Conservation (phyloP, 2,888 invertebrate genomes). For the Mallateleia sp. region DNA sequence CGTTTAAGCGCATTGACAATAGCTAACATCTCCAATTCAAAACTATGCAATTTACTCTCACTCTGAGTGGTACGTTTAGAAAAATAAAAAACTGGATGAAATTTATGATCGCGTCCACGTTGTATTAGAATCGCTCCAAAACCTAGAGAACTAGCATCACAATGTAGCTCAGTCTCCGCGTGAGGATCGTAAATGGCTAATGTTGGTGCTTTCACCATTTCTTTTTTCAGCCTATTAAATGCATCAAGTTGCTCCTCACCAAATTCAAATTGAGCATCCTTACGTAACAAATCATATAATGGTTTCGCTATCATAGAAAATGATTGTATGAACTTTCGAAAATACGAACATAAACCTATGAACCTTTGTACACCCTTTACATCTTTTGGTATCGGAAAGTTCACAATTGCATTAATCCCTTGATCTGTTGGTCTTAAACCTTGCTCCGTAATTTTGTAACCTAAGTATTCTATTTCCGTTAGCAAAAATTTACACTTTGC, state of each 20-base stretch:
- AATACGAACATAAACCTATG: neutral
- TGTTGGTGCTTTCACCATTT: neutral
- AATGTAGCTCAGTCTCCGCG: conserved; percentile 37
- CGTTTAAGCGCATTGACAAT: conserved; percentile 16
- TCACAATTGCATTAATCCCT: conserved; percentile 80
- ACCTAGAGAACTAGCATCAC: conserved; percentile 33
- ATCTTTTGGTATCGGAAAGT: conserved; percentile 82
- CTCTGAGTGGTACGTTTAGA: conserved; percentile 20
- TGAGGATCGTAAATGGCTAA: conserved; percentile 11
- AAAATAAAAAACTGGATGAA: conserved; percentile 45
- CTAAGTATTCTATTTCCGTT: conserved; percentile 83
- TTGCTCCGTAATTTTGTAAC: conserved; percentile 79
- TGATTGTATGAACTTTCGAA: neutral
- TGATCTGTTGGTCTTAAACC: conserved; percentile 80
- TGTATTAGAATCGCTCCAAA: conserved; percentile 32
- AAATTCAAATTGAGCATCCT: conserved; percentile 35
- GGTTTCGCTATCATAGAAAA: conserved; percentile 5
- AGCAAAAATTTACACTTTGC: conserved; percentile 78
- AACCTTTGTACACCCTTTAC: conserved; percentile 28
- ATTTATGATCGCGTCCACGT: neutral
- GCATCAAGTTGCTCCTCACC: conserved; percentile 10
- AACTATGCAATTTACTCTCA: conserved; percentile 25
- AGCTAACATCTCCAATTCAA: conserved; percentile 37
- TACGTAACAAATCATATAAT: neutral
- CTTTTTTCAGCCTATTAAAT: neutral